These are phyloP conservation scores for Aphelenchoides besseyi DNA, from an alignment of 1,140 invertebrate genomes.

Conservation along the genomic window DNA sequence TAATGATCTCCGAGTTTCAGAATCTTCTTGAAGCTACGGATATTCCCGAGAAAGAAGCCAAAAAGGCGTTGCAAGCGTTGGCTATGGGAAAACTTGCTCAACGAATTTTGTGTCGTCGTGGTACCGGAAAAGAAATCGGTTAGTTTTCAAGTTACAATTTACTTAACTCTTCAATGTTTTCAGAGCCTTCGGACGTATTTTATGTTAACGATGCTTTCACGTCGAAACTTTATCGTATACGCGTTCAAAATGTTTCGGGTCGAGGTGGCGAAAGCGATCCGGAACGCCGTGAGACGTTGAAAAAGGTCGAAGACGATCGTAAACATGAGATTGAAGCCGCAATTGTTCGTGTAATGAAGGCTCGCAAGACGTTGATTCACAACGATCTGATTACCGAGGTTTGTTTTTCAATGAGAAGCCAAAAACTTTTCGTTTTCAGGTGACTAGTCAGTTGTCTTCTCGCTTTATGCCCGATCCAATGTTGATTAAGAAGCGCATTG, in stretches of 20 bases:
- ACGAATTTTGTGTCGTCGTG: slow-evolving; percentile 86
- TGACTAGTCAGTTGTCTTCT: slow-evolving; percentile 90
- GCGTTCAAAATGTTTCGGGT: slow-evolving; percentile 77
- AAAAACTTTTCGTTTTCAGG: slow-evolving; percentile 64
- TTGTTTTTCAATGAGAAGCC: slow-evolving; percentile 26
- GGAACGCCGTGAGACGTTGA: slow-evolving; percentile 91
- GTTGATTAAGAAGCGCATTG: slow-evolving; percentile 97
- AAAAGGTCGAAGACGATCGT: slow-evolving; percentile 80
- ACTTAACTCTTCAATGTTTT: slow-evolving; percentile 41
- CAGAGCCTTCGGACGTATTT: slow-evolving; percentile 83
- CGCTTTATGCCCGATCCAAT: slow-evolving; percentile 94
- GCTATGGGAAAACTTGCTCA: slow-evolving; percentile 97
- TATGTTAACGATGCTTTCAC: slow-evolving; percentile 95
- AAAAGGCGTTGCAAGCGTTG: slow-evolving; percentile 88
- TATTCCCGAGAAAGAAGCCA: slow-evolving; percentile 91
- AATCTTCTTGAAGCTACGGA: slow-evolving; percentile 95
- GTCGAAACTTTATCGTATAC: slow-evolving; percentile 86
- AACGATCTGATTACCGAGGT: slow-evolving; percentile 89
- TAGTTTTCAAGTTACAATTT: slow-evolving; percentile 29
- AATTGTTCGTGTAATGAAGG: slow-evolving; percentile 99
- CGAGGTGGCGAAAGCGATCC: slow-evolving; percentile 97
- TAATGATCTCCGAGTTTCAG: slow-evolving; percentile 62
- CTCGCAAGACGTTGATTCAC: slow-evolving; percentile 79
- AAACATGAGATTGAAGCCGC: slow-evolving; percentile 99
- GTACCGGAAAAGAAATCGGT: slow-evolving; percentile 88